These are phyloP conservation scores for Cepaea nemoralis DNA, from an alignment of 1,140 invertebrate genomes.

Conservation along the genomic window DNA sequence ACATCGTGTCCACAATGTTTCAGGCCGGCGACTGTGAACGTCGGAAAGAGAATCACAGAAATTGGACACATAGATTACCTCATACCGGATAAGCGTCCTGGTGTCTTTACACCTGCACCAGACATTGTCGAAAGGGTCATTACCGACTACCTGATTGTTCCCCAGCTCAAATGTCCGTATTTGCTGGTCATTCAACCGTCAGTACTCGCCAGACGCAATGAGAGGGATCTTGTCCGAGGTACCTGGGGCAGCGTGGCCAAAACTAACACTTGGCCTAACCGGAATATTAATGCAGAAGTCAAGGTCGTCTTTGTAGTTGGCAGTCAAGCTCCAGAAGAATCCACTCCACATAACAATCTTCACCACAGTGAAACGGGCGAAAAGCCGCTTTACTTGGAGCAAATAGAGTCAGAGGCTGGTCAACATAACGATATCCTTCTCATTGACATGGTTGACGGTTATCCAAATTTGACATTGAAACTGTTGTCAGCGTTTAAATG, in stretches of 20 bases:
- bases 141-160: background rate
- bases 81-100: background rate
- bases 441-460: slow-evolving; percentile 57
- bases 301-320: slow-evolving; percentile 54
- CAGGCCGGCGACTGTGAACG: background rate
- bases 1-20: slow-evolving; percentile 3
- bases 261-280: slow-evolving; percentile 41
- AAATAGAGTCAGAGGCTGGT: slow-evolving; percentile 36
- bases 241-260: slow-evolving; percentile 50
- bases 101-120: background rate
- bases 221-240: slow-evolving; percentile 41
- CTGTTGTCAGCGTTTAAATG: slow-evolving; percentile 88
- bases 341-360: slow-evolving; percentile 27
- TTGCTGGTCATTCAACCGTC: slow-evolving; percentile 41
- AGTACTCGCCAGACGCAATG: background rate
- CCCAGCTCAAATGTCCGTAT: background rate
- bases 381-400: no score
- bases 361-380: no score
- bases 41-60: background rate
- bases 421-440: slow-evolving; percentile 55
- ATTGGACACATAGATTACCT: background rate
- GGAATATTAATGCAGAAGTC: slow-evolving; percentile 12
- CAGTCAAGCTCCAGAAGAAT: slow-evolving; percentile 45
- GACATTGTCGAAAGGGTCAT: background rate
- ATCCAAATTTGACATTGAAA: slow-evolving; percentile 62